A percentile compares a stretch with the other conserved stretches of the same genome.
phyloP scores from a whole-genome alignment of 2,797 vertebrate genomes.

The Borostomias antarcticus region DNA sequence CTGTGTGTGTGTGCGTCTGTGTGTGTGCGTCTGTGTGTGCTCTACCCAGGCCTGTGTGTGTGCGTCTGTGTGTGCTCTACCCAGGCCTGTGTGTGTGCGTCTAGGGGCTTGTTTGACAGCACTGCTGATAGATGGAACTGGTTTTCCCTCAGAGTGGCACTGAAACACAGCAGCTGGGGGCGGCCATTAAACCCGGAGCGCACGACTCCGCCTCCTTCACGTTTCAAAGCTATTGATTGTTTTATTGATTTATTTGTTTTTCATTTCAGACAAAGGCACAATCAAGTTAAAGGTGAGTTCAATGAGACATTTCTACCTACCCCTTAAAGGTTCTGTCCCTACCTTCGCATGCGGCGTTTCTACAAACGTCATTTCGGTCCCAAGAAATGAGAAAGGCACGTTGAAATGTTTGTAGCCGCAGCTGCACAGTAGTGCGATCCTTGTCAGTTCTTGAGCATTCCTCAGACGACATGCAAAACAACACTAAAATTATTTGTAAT shows the following conservation, averaged over 20 bases:
- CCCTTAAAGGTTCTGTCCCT: background rate
- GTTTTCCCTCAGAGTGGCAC: constrained; percentile 43
- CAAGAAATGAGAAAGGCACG: background rate
- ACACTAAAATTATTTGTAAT: constrained; percentile 69
- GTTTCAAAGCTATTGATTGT: background rate
- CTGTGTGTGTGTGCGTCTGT: too few species aligned
- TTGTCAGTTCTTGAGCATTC: constrained; percentile 59
- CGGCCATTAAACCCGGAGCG: too few species aligned
- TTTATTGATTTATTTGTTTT: constrained; percentile 18
- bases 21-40: constrained; percentile 40
- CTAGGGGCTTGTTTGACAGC: constrained; percentile 59
- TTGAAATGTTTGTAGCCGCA: constrained; percentile 50
- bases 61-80: too few species aligned
- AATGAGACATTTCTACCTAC: background rate
- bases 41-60: constrained; percentile 39
- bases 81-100: constrained; percentile 46
- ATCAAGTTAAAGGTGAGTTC: constrained; percentile 89
- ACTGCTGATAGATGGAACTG: constrained; percentile 38
- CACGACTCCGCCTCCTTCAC: background rate
- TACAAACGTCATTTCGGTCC: too few species aligned
- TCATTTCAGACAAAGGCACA: constrained; percentile 87
- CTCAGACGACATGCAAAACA: constrained; percentile 70
- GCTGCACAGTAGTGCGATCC: constrained; percentile 69
- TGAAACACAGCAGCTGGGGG: constrained; percentile 47
- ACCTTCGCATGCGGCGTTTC: too few species aligned